Evolutionary conservation across 2,797 vertebrate genomes (phyloP).

Genomic region (Pantherophis vulpinus): DNA sequence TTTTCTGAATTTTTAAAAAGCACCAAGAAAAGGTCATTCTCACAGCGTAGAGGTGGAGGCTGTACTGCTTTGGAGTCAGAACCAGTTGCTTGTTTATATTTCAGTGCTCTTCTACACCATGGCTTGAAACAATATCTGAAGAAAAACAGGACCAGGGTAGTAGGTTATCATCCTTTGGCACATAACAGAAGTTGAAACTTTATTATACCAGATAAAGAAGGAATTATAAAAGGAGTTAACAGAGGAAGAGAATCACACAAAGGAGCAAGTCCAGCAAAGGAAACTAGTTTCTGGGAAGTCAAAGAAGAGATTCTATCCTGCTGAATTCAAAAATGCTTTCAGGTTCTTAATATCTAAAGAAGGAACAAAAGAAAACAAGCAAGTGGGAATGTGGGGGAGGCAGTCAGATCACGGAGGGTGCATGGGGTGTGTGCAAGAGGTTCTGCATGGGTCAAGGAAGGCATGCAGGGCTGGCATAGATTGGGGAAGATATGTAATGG

Average conservation of each 20-base stretch:
- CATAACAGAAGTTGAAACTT: background rate
- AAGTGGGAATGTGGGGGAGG: background rate
- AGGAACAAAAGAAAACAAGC: background rate
- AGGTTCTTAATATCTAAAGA: background rate
- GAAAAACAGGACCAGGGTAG: background rate
- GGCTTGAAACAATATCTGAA: background rate
- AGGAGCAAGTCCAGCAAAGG: background rate
- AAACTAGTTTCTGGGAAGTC: background rate
- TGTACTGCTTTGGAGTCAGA: background rate
- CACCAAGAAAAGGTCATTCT: background rate
- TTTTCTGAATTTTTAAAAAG: background rate
- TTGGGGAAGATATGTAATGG: background rate
- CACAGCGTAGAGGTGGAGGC: background rate
- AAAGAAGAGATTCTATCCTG: background rate
- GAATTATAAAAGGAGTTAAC: background rate
- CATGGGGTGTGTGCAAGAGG: background rate
- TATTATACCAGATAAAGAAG: background rate
- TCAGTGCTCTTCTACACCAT: background rate
- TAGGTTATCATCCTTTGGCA: background rate
- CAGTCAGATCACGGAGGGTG: background rate
- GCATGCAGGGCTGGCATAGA: background rate
- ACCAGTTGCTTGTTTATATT: background rate
- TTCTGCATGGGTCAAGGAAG: background rate
- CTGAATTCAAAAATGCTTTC: background rate
- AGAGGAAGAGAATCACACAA: background rate